phyloP scores from a whole-genome alignment of 2,888 invertebrate genomes.

The Drosophila borealis region DNA sequence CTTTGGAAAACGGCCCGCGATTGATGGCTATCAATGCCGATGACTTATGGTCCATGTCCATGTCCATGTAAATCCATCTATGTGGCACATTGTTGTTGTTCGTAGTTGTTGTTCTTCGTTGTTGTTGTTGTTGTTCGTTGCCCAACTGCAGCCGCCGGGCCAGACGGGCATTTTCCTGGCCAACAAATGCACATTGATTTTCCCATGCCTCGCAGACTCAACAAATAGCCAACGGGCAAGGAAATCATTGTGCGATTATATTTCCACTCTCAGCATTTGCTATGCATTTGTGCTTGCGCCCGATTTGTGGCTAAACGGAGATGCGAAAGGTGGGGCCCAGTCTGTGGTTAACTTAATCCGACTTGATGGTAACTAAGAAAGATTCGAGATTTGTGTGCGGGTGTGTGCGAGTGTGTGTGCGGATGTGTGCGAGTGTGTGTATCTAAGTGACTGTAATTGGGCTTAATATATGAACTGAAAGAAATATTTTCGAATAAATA shows the following conservation, averaged over 20 bases:
- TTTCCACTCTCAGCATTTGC: slow-evolving; percentile 24
- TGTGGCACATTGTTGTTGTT: slow-evolving; percentile 50
- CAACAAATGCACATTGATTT: slow-evolving; percentile 63
- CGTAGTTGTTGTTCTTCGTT: slow-evolving; percentile 21
- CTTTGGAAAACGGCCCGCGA: slow-evolving; percentile 64
- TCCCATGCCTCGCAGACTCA: slow-evolving; percentile 57
- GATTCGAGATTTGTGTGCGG: background rate
- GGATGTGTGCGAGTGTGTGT: background rate
- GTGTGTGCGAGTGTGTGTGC: background rate
- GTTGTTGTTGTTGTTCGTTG: slow-evolving; percentile 27
- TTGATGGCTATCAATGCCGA: slow-evolving; percentile 79
- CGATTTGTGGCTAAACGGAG: slow-evolving; percentile 34
- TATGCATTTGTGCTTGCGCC: slow-evolving; percentile 21
- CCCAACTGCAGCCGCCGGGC: slow-evolving; percentile 5
- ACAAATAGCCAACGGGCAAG: slow-evolving; percentile 67
- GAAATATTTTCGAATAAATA: too few species aligned
- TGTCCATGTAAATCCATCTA: slow-evolving; percentile 64
- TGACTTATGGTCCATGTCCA: slow-evolving; percentile 70
- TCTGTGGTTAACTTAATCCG: slow-evolving; percentile 44
- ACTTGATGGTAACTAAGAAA: slow-evolving; percentile 46
- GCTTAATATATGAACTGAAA: background rate
- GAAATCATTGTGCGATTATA: slow-evolving; percentile 47
- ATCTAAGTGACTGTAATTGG: background rate
- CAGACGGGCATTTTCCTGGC: slow-evolving; percentile 14
- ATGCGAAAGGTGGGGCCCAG: slow-evolving; percentile 33